Percentiles rank a stretch among this genome's conserved stretches.
Evolutionary conservation across 2,113 vertebrate species (phyloP).

Genomic region (Mormyrus lacerda): DNA sequence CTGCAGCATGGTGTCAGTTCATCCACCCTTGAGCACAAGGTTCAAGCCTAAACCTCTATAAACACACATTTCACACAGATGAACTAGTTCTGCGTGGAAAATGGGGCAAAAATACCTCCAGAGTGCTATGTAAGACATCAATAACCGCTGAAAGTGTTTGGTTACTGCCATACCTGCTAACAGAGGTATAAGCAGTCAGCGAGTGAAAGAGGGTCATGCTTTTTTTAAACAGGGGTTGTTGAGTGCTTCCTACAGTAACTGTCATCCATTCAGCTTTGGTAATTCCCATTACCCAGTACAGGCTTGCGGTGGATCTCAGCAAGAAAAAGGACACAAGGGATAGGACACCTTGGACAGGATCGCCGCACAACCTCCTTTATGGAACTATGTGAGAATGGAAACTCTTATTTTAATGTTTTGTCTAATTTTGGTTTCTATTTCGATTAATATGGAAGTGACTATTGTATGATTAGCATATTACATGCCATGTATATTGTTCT

Average conservation of each 20-base stretch:
- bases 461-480: not conserved
- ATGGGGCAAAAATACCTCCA: not conserved
- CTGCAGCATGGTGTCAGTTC: not conserved
- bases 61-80: not conserved
- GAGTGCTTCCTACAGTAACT: not conserved
- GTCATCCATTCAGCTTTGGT: not conserved
- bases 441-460: not conserved
- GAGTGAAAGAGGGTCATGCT: not conserved
- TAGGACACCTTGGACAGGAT: not conserved
- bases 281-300: not conserved
- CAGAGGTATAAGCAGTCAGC: not conserved
- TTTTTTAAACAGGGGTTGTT: slow-evolving; percentile 3
- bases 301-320: not conserved
- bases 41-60: not conserved
- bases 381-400: not conserved
- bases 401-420: not conserved
- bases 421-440: not conserved
- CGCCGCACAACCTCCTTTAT: not conserved
- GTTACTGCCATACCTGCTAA: not conserved
- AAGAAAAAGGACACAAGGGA: not conserved
- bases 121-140: not conserved
- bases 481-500: not conserved
- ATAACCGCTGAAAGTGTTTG: not conserved
- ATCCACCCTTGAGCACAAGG: not conserved
- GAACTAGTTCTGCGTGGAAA: not conserved